phyloP scores from a whole-genome alignment of 2,888 invertebrate species.

The Aplocera efformata region DNA sequence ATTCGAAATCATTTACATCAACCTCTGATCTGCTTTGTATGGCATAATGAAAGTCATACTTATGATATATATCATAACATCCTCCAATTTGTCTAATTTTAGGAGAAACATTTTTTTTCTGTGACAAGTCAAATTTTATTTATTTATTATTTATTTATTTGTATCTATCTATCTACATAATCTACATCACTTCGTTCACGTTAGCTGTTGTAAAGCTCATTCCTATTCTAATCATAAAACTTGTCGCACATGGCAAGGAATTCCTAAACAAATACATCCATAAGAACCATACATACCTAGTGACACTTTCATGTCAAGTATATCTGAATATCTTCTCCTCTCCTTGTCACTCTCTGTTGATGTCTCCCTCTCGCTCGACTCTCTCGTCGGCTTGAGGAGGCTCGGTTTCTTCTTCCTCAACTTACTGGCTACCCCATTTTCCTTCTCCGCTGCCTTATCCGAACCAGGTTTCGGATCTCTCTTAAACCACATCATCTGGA shows the following conservation, averaged over 20 bases:
- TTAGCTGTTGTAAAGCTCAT: no score
- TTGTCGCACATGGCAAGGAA: conserved; percentile 40
- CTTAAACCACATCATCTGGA: conserved; percentile 74
- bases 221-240: no score
- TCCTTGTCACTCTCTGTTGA: conserved; percentile 74
- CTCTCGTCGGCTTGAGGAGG: conserved; percentile 62
- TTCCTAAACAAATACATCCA: conserved; percentile 12
- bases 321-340: conserved; percentile 68
- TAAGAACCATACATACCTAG: conserved; percentile 49
- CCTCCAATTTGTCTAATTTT: no score
- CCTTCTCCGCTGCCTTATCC: conserved; percentile 55
- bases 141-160: no score
- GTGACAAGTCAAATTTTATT: no score
- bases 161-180: no score
- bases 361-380: conserved; percentile 72
- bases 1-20: no score
- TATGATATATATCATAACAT: no score
- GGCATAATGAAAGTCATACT: no score
- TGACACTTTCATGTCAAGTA: conserved; percentile 69
- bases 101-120: no score
- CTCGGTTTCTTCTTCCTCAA: conserved; percentile 65
- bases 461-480: conserved; percentile 64
- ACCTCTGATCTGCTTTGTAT: no score
- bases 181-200: no score
- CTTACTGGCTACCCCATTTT: conserved; percentile 57